Evolutionary conservation across 2,888 invertebrate species (phyloP), one percentile per base, ranked within the genome.

Genomic region (Drosophila limbata): DNA sequence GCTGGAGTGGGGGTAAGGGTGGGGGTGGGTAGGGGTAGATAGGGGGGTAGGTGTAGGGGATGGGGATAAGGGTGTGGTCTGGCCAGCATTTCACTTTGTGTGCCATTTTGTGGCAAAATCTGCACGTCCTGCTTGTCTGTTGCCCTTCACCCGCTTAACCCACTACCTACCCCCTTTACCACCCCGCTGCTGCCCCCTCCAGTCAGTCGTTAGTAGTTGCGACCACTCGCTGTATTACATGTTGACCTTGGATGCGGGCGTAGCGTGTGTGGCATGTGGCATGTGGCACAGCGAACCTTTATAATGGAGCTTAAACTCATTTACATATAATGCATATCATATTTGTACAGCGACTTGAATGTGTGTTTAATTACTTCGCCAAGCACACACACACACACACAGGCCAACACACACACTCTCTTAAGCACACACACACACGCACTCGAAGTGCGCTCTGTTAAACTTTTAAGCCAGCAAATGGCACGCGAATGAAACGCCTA

Each of bases 271-370:
- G 42, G 42, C 42, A 42, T 42, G 42, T 44, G 74, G 69, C 64
- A 55, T 72, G 73, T 47, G 73, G 73, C 73, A 55, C 13, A 37
- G 44, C 17, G 48, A 72, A 70, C 79, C 75, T 75, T 77, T 79
- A 63, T 77, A 74, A 77, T 77, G 79, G 65, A 75, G 77, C 77
- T 78, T 78, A 78, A 75, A 72, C 72, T 78, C 79, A 78, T 78
- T 78, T 78, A 75, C 77, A 78, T 79, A 78, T 66, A 78, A 78
- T 79, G 77, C 76, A 75, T 68, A 78, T 79, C 79, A 75, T 79
- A 75, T 78, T 78, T 75, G 79, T 75, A 72, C 65, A 72, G 76
- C 64, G 75, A 79, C 72, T 78, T 72, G 72, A 75, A 78, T 78
- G 79, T 78, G 79, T 78, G 79, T 79, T 78, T 78, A 78, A 78